Evolutionary conservation across 2,888 invertebrate species (phyloP).

Genomic region (Diogma glabrata): DNA sequence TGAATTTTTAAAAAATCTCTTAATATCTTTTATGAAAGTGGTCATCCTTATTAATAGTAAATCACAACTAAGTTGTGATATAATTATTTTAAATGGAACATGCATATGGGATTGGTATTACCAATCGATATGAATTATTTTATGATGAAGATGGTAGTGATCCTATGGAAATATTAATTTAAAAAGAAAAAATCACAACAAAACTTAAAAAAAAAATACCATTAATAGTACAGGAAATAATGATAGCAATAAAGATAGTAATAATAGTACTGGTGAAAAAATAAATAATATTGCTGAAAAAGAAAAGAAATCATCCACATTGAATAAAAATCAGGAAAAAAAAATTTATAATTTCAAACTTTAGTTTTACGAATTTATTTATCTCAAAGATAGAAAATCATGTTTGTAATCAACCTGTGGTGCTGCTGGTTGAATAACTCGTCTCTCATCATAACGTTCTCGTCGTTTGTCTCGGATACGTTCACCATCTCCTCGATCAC

Average conservation of each 20-base stretch:
- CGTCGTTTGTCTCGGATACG: conserved; percentile 24
- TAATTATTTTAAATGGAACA: conserved; percentile 5
- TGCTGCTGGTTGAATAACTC: conserved; percentile 36
- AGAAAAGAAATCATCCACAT: conserved; percentile 5
- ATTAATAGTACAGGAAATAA: not conserved
- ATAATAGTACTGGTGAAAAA: not conserved
- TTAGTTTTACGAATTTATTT: conserved; percentile 36
- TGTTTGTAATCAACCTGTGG: conserved; percentile 92
- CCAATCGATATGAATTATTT: conserved; percentile 9
- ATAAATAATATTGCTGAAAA: conserved; percentile 7
- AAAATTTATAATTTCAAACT: too few species aligned
- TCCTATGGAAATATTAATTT: conserved; percentile 3
- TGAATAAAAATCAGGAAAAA: conserved; percentile 9
- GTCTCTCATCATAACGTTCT: conserved; percentile 21
- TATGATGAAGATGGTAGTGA: conserved; percentile 6
- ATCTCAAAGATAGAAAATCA: conserved; percentile 89
- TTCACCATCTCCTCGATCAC: conserved; percentile 27
- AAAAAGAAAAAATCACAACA: conserved; percentile 2
- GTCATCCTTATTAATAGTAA: too few species aligned
- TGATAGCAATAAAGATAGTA: not conserved
- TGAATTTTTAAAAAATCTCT: too few species aligned
- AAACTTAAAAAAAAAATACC: conserved; percentile 1
- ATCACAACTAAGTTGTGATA: conserved; percentile 8
- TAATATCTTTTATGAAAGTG: too few species aligned
- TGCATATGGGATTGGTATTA: conserved; percentile 7